Percentiles rank a stretch among this genome's conserved stretches.
Conservation (phyloP, 1,140 invertebrate species). For the Wiebesia pumilae region DNA sequence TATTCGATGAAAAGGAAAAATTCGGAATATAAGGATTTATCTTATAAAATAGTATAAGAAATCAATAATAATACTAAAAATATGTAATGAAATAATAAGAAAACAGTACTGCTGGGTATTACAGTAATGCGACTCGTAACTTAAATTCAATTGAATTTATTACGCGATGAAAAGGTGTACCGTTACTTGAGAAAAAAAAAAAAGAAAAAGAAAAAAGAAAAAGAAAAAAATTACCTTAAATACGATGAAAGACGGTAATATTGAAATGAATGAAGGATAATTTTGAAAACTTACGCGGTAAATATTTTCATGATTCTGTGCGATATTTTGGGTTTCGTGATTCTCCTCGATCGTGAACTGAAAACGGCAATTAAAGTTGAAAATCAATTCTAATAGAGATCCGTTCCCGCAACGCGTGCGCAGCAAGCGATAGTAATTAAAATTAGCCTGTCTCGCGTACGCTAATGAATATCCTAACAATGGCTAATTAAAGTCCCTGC, state of each 20-base stretch:
- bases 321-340: background rate
- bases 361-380: background rate
- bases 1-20: background rate
- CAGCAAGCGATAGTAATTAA: background rate
- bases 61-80: too few species aligned
- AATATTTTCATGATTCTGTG: background rate
- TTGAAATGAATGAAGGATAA: background rate
- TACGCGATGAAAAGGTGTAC: too few species aligned
- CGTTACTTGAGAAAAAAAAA: too few species aligned
- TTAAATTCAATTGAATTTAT: too few species aligned
- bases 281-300: background rate
- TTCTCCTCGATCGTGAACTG: background rate
- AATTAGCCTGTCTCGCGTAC: background rate
- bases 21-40: too few species aligned
- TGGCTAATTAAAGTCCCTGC: slow-evolving; percentile 1
- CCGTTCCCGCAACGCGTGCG: background rate
- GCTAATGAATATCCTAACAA: background rate
- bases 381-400: background rate
- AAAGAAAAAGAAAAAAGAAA: too few species aligned
- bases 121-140: too few species aligned
- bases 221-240: too few species aligned
- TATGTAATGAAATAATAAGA: too few species aligned
- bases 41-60: too few species aligned
- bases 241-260: background rate
- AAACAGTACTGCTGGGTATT: too few species aligned